Evolutionary conservation across 2,113 vertebrate species (phyloP).

Genomic region (Crotophaga sulcirostris): DNA sequence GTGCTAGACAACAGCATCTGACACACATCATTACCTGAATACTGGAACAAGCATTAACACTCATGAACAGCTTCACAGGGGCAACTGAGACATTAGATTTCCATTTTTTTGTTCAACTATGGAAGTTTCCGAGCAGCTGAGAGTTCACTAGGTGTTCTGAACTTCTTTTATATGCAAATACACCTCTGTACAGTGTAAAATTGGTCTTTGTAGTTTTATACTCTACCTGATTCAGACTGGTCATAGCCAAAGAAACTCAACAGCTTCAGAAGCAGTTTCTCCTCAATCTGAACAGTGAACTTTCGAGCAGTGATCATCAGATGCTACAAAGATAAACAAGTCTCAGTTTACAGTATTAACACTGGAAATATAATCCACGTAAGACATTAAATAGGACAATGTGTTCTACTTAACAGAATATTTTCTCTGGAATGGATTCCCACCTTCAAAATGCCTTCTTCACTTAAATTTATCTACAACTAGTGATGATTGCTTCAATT

Average conservation of each 20-base stretch:
- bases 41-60: not conserved
- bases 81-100: not conserved
- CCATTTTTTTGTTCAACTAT: not conserved
- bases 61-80: not conserved
- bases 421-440: not conserved
- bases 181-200: not conserved
- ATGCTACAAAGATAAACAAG: slow-evolving; percentile 79
- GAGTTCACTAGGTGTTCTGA: not conserved
- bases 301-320: slow-evolving; percentile 91
- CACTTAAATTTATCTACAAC: not conserved
- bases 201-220: not conserved
- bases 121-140: not conserved
- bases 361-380: not conserved
- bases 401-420: not conserved
- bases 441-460: not conserved
- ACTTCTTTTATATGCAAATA: not conserved
- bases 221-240: slow-evolving; percentile 85
- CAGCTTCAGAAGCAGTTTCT: slow-evolving; percentile 93
- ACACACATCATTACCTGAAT: not conserved
- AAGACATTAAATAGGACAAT: not conserved
- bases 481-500: not conserved
- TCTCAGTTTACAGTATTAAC: slow-evolving; percentile 29
- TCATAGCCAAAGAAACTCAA: slow-evolving; percentile 93
- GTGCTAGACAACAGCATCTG: not conserved
- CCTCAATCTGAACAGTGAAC: slow-evolving; percentile 95